Evolutionary conservation across 1,140 invertebrate species (phyloP).

Genomic region (Drosophila tristis): DNA sequence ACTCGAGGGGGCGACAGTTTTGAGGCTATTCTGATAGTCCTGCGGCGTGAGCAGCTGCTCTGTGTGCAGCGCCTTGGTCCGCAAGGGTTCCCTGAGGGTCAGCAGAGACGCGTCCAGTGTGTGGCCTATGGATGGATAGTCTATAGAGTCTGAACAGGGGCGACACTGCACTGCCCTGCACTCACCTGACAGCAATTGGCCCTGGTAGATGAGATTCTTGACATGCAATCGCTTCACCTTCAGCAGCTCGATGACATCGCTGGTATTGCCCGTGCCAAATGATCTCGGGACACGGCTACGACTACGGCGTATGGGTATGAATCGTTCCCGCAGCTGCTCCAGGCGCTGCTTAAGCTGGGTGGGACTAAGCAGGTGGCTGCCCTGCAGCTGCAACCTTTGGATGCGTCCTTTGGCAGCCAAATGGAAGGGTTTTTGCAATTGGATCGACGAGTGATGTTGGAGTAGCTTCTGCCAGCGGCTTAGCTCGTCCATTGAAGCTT

Average conservation of each 20-base stretch:
- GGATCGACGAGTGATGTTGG: not conserved
- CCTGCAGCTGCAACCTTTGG: slow-evolving; percentile 41
- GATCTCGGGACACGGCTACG: slow-evolving; percentile 23
- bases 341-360: slow-evolving; percentile 54
- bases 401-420: slow-evolving; percentile 30
- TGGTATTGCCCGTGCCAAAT: slow-evolving; percentile 55
- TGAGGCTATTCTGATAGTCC: not conserved
- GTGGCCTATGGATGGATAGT: slow-evolving; percentile 32
- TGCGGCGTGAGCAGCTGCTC: slow-evolving; percentile 39
- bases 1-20: not conserved
- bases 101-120: slow-evolving; percentile 45
- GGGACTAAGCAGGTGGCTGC: slow-evolving; percentile 50
- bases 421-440: slow-evolving; percentile 28
- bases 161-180: too few relatives aligned
- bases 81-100: slow-evolving; percentile 28
- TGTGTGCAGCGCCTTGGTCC: slow-evolving; percentile 33
- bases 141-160: too few relatives aligned
- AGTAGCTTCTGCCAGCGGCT: slow-evolving; percentile 3
- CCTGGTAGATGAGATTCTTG: slow-evolving; percentile 64
- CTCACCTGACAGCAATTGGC: slow-evolving; percentile 62
- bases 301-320: not conserved
- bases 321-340: slow-evolving; percentile 37
- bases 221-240: slow-evolving; percentile 56
- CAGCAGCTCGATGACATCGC: slow-evolving; percentile 24
- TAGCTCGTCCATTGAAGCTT: slow-evolving; percentile 40